phyloP scores from a whole-genome alignment of 1,140 invertebrate species.

The Metaphire vulgaris region DNA sequence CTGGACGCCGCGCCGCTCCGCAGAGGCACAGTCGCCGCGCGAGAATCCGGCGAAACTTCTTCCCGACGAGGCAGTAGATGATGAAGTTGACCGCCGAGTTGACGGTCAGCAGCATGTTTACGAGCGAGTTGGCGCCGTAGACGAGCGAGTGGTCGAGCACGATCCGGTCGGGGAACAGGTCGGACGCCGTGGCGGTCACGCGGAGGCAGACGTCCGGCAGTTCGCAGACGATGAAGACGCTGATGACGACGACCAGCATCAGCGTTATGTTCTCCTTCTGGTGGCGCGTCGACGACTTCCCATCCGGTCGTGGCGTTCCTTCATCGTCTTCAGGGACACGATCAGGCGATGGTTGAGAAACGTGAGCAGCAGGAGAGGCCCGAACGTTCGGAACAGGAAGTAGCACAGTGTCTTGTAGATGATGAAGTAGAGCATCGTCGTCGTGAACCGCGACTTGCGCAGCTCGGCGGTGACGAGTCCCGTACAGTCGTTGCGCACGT shows the following conservation, averaged over 20 bases:
- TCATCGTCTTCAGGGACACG: constrained; percentile 5
- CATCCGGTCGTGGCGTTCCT: constrained; percentile 15
- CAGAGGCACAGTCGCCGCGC: constrained; percentile 5
- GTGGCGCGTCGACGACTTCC: constrained; percentile 11
- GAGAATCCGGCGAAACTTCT: constrained; percentile 25
- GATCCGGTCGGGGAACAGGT: background rate
- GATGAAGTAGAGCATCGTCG: constrained; percentile 20
- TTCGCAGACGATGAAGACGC: constrained; percentile 26
- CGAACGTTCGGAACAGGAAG: constrained; percentile 20
- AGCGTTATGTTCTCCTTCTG: constrained; percentile 20
- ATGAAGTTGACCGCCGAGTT: constrained; percentile 27
- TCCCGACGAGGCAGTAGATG: constrained; percentile 28
- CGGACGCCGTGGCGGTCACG: constrained; percentile 3
- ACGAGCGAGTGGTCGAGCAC: background rate
- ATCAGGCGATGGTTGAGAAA: constrained; percentile 18
- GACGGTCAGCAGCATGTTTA: constrained; percentile 23
- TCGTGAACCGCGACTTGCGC: background rate
- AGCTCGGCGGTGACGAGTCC: background rate
- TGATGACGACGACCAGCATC: constrained; percentile 29
- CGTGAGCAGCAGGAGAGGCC: constrained; percentile 11
- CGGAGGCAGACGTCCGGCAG: constrained; percentile 24
- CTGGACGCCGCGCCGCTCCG: no score
- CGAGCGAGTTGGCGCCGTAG: constrained; percentile 14
- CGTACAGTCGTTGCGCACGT: background rate
- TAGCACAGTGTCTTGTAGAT: constrained; percentile 24